Evolutionary conservation across 2,797 vertebrate species (phyloP), one percentile per base, ranked within the genome.

Genomic region (Telmatherina bonti): DNA sequence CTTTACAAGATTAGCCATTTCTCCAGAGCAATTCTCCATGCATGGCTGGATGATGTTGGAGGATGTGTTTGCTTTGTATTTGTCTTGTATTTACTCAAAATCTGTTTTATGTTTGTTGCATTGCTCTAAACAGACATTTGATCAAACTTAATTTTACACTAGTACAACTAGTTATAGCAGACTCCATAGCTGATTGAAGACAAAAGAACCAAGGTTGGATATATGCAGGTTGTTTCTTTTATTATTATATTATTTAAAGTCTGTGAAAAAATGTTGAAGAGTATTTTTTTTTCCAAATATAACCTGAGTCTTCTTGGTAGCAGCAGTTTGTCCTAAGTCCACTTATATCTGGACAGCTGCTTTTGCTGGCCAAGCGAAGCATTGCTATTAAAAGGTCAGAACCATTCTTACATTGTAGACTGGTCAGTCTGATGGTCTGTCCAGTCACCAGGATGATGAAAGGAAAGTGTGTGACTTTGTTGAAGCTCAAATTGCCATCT

Each of bases 291-390:
- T n/a, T n/a, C n/a, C n/a, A n/a, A n/a, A n/a, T n/a, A n/a, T n/a
- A n/a, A n/a, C n/a, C n/a, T n/a, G n/a, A n/a, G n/a, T n/a, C n/a
- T n/a, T n/a, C n/a, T n/a, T n/a, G n/a, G n/a, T n/a, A n/a, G n/a
- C n/a, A n/a, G n/a, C n/a, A n/a, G n/a, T n/a, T n/a, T n/a, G n/a
- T n/a, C n/a, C n/a, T n/a, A n/a, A n/a, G n/a, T n/a, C n/a, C n/a
- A n/a, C n/a, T n/a, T 84, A 53, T 79, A 82, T 81, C 78, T 72
- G 43, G 84, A 79, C 83, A 82, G 76, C 58, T 90, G 71, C 91
- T 94, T 93, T 90, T 86, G 92, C 81, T 91, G 85, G 79, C 76
- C 80, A 63, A 62, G 62, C 64, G 16, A 47, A 74, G 68, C 60
- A 27, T 56, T 77, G 59, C 81, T 66, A 75, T 62, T 70, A 70